phyloP scores from a whole-genome alignment of 2,113 vertebrate genomes.

The Rattus rattus region DNA sequence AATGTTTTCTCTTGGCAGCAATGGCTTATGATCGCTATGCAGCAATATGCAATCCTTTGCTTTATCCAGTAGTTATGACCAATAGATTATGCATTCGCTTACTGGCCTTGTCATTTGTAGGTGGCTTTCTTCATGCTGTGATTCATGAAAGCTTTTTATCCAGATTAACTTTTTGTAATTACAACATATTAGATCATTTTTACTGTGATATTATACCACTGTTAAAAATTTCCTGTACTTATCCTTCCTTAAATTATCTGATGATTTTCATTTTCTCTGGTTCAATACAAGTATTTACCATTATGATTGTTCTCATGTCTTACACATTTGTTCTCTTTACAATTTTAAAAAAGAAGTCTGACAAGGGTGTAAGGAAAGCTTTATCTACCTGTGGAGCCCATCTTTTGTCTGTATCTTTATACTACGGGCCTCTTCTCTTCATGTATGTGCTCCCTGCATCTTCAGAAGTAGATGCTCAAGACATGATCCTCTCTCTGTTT shows the following conservation, averaged over 20 bases:
- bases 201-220: constrained; percentile 67
- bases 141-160: constrained; percentile 67
- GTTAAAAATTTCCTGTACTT: constrained; percentile 65
- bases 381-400: constrained; percentile 76
- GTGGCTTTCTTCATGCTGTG: constrained; percentile 70
- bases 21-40: constrained; percentile 72
- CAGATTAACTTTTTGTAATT: constrained; percentile 81
- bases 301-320: constrained; percentile 38
- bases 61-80: constrained; percentile 65
- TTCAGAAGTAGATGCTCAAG: constrained; percentile 50
- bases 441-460: constrained; percentile 54
- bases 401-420: constrained; percentile 64
- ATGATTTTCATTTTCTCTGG: constrained; percentile 64
- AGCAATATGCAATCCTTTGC: constrained; percentile 69
- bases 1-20: constrained; percentile 69
- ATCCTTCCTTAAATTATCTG: constrained; percentile 58
- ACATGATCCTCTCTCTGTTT: constrained; percentile 53
- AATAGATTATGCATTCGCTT: not conserved
- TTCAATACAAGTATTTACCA: constrained; percentile 55
- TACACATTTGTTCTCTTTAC: constrained; percentile 40
- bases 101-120: constrained; percentile 53
- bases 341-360: constrained; percentile 58
- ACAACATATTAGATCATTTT: constrained; percentile 66
- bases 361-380: constrained; percentile 11
- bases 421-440: constrained; percentile 71